A percentile compares a stretch with the other conserved stretches of the same genome.
These are phyloP conservation scores for Hemiscyllium ocellatum DNA, from an alignment of 2,113 vertebrate species.

Conservation along the genomic window DNA sequence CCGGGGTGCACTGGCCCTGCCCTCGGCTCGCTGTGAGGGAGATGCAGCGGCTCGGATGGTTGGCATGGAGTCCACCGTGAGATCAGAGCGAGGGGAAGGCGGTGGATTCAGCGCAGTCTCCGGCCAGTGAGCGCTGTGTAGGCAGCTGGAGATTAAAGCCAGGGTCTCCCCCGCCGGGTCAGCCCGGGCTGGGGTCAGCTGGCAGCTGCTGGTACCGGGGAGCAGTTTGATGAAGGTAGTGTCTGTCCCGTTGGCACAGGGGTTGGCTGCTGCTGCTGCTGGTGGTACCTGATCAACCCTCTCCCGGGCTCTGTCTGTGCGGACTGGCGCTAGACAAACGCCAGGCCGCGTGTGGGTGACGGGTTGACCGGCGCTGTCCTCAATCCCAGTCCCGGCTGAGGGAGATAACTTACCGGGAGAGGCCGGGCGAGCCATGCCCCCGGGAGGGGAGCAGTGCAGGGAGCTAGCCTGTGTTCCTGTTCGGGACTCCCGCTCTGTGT, in stretches of 20 bases:
- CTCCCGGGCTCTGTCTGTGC: not conserved
- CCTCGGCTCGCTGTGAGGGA: not conserved
- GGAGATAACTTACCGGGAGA: not conserved
- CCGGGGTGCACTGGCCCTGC: not conserved
- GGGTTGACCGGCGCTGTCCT: not conserved
- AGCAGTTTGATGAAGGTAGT: not conserved
- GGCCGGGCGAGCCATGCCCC: not conserved
- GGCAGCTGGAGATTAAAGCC: not conserved
- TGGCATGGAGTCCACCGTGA: not conserved
- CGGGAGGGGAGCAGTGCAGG: not conserved
- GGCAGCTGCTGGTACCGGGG: not conserved
- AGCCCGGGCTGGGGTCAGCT: not conserved
- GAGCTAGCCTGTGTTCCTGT: not conserved
- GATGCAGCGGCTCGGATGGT: not conserved
- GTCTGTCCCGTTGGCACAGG: no score
- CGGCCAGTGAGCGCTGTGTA: not conserved
- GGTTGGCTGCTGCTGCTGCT: no score
- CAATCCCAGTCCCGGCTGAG: no score
- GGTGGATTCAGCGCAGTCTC: not conserved
- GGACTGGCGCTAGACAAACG: not conserved
- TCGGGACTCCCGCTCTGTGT: not conserved
- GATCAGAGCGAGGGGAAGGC: not conserved
- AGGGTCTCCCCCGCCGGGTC: not conserved
- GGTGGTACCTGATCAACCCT: not conserved
- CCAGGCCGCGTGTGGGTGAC: not conserved